Conservation (phyloP, 2,797 vertebrate species). For the Rachycentron canadum region DNA sequence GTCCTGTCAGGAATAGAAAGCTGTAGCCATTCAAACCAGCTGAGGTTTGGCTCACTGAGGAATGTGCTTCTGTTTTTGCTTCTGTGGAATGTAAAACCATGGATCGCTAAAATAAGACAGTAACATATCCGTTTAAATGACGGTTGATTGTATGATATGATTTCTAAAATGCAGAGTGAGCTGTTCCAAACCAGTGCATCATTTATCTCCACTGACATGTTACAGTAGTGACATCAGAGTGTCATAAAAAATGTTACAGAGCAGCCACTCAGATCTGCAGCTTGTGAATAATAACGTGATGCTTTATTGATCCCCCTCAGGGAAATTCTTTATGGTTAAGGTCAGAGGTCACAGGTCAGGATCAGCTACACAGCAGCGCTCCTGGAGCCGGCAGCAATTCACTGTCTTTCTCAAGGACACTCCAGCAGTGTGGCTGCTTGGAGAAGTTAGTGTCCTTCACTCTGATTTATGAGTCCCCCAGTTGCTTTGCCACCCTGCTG, state of each 20-base stretch:
- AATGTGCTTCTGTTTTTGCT: constrained; percentile 73
- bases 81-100: constrained; percentile 70
- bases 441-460: constrained; percentile 16
- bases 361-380: constrained; percentile 23
- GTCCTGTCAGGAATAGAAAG: constrained; percentile 69
- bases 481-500: constrained; percentile 43
- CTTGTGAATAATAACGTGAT: constrained; percentile 19
- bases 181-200: background rate
- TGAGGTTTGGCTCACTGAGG: constrained; percentile 66
- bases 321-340: constrained; percentile 63
- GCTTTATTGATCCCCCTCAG: constrained; percentile 60
- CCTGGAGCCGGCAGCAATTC: constrained; percentile 42
- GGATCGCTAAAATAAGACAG: constrained; percentile 63
- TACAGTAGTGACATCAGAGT: constrained; percentile 4
- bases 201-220: constrained; percentile 16
- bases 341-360: constrained; percentile 66
- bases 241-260: constrained; percentile 6
- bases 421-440: constrained; percentile 25
- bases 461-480: constrained; percentile 58
- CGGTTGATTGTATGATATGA: constrained; percentile 43
- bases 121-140: constrained; percentile 41
- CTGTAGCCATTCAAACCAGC: constrained; percentile 55
- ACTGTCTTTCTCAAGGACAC: constrained; percentile 39
- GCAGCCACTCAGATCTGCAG: constrained; percentile 2
- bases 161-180: constrained; percentile 25